Base-by-base conservation (phyloP, 1,140 invertebrate species). In the Drosophila bipectinata region DNA sequence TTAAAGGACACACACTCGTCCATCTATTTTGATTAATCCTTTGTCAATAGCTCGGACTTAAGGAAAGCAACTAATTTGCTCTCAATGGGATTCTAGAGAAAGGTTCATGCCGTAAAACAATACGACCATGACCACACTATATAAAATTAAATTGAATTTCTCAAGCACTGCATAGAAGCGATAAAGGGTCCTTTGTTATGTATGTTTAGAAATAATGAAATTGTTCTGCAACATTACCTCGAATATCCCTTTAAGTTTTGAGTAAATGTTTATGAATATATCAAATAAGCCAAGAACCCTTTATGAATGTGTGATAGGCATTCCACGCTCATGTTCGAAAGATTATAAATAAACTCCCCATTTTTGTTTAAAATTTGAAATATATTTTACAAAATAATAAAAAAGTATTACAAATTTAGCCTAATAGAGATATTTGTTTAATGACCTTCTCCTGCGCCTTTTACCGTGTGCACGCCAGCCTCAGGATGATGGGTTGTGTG, bases 1-100 rank as follows among this genome's bases (percentile, higher is more conserved):
- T 73, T 72, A 21, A 62, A 53, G 49, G 37, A 56, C 52, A 18
- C 63, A 53, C 53, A 74, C 69, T 10, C 34, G 21, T 64, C 52
- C 77, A 62, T 69, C 77, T 53, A 67, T 79, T 77, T 68, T 79
- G 80, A 88, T 87, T 88, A 88, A 78, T 76, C 72, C 56, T 58
- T 73, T 72, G 75, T 77, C 75, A 72, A 72, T 69, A 57, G 47
- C 79, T 77, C 72, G 48, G 48, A 55, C 82, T 82, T 72, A 51
- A 53, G 71, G 63, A 49, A 21, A 63, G 68, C 55, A 79, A 73
- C 72, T 74, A 88, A 83, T 88, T 88, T 76, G 64, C 48, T 52
- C 44, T 54, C 55, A 72, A 71, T 72, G 78, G 51, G 56, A 56
- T 52, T 66, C 54, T 62, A 51, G 72, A 48, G 49, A 64, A 45